Evolutionary conservation across 2,888 invertebrate species (phyloP), one percentile per base, ranked within the genome.

Genomic region (Plutella xylostella): DNA sequence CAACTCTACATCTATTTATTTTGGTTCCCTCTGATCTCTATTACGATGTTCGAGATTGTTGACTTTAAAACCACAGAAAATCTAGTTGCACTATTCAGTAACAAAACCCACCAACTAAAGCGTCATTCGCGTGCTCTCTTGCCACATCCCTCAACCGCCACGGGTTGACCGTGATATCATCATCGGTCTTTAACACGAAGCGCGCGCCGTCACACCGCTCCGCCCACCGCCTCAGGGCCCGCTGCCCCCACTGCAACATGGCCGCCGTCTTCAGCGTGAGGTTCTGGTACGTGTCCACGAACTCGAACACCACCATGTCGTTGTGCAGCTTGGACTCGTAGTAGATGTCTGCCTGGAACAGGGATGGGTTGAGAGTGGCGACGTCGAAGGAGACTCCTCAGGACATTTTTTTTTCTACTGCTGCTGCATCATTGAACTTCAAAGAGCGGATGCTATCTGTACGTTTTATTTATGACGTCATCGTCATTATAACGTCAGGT

Each of bases 261-360:
- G 89, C 86, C 1, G 86, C 85, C 0, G 89, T 87, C 72, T 91
- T 91, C 53, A 90, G 75, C 0, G 90, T 90, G 49, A 90, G 67
- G 61, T 91, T 90, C 54, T 87, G 82, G 58, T 90, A 90, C 22
- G 87, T 82, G 57, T 91, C 91, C 7, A 68, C 46, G 57, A 90
- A 88, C 39, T 85, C 78, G 30, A 86, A 89, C 20, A 89, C 86
- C 31, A 91, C 72, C 28, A 91, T 62, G 56, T 91, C 91, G 1
- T 78, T 67, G 61, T 85, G 73, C 25, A 74, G 62, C 51, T 78
- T 76, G 5, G 86, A 77, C 61, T 89, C 88, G 4, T 77, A 55
- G 51, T 77, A 76, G 44, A 59, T 68, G 33, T 74, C 68, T 48
- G 60, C 63, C 82, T 82, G 63, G 28, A 61, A 34, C 22, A 45